A percentile compares a stretch with the other conserved stretches of the same genome.
These are phyloP conservation scores for Orchesella cincta DNA, from an alignment of 1,140 invertebrate species.

Conservation along the genomic window DNA sequence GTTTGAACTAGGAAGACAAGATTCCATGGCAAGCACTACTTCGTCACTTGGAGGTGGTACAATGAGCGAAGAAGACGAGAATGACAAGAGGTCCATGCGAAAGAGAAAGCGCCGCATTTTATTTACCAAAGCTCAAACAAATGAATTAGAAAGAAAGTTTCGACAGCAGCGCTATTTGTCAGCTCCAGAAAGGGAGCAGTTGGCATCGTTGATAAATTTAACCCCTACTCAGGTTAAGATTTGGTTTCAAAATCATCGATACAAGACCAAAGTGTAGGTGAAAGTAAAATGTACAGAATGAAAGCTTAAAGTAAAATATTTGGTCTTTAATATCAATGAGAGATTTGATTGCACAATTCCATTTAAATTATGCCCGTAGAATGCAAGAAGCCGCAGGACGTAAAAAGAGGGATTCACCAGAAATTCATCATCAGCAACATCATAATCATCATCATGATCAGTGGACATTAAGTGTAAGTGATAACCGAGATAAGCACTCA, in stretches of 20 bases:
- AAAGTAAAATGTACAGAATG: not conserved
- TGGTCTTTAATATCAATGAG: not conserved
- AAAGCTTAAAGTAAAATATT: not conserved
- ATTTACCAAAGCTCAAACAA: constrained; percentile 98
- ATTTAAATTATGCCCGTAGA: not conserved
- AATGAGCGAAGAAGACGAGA: constrained; percentile 15
- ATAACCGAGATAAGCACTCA: not conserved
- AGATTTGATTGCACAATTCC: not conserved
- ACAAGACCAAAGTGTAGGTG: constrained; percentile 62
- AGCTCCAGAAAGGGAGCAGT: constrained; percentile 91
- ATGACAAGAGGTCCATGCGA: not conserved
- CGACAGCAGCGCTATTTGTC: constrained; percentile 93
- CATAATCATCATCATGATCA: not conserved
- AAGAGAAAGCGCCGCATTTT: constrained; percentile 91
- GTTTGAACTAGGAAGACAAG: constrained; percentile 37
- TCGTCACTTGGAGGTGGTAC: constrained; percentile 33
- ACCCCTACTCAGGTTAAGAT: constrained; percentile 68
- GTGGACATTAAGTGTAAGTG: not conserved
- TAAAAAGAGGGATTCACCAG: not conserved
- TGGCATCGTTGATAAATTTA: constrained; percentile 86
- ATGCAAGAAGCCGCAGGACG: constrained; percentile 7
- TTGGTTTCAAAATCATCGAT: constrained; percentile 73
- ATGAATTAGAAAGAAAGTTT: constrained; percentile 90
- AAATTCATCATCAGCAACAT: not conserved
- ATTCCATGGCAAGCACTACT: constrained; percentile 40